Evolutionary conservation across 2,113 vertebrate species (phyloP).

Genomic region (Callithrix jacchus): DNA sequence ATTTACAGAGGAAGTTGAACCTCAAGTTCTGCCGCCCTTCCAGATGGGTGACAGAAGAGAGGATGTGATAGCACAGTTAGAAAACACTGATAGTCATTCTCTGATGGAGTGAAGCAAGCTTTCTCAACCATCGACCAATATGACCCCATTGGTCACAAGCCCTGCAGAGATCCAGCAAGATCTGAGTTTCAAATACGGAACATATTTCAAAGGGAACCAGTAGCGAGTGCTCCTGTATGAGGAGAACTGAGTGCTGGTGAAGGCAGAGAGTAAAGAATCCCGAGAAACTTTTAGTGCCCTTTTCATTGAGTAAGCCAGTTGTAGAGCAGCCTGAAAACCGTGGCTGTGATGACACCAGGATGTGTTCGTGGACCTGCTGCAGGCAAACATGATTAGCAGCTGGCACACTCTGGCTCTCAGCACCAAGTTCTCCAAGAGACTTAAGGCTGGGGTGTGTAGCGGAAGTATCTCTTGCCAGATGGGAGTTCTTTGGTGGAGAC

Average conservation of each 20-base stretch:
- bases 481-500: conserved; percentile 93
- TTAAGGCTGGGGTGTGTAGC: conserved; percentile 91
- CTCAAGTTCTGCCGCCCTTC: neutral
- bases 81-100: neutral
- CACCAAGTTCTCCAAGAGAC: neutral
- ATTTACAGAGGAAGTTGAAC: neutral
- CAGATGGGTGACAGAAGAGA: neutral
- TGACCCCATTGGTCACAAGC: too few species aligned
- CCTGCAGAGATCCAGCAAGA: neutral
- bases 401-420: neutral
- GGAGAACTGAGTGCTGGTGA: conserved; percentile 2
- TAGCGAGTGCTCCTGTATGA: neutral
- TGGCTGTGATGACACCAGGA: neutral
- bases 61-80: neutral
- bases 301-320: conserved; percentile 71
- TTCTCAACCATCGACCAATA: neutral
- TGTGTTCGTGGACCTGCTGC: neutral
- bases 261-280: conserved; percentile 64
- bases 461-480: conserved; percentile 94
- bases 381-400: neutral
- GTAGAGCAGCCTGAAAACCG: neutral
- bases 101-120: neutral
- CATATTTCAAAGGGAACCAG: neutral
- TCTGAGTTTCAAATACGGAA: neutral
- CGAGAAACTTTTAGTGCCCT: conserved; percentile 33